Conservation (phyloP, 92 coral and sea anemone genomes). For the Porites divaricata region DNA sequence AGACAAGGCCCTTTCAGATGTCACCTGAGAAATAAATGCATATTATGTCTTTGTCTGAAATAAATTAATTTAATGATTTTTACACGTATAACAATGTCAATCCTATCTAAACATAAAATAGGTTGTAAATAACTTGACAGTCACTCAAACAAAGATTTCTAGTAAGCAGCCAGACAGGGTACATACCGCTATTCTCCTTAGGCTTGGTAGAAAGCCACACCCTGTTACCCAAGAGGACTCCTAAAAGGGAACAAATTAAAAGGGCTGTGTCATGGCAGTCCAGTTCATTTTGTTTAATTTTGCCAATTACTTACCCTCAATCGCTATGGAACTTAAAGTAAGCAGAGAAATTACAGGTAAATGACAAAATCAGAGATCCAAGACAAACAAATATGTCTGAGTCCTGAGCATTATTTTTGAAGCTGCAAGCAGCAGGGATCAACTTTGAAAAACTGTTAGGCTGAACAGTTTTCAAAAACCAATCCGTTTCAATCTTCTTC, state of each 20-base stretch:
- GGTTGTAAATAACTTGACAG: too few relatives aligned
- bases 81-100: neutral
- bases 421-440: too few relatives aligned
- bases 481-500: too few relatives aligned
- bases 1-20: conserved; percentile 95
- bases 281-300: neutral
- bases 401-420: too few relatives aligned
- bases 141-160: neutral
- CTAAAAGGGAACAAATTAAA: conserved; percentile 30
- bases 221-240: conserved; percentile 99
- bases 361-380: too few relatives aligned
- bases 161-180: neutral
- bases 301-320: too few relatives aligned
- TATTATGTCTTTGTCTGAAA: neutral
- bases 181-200: conserved; percentile 95
- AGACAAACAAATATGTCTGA: too few relatives aligned
- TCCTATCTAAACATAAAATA: neutral
- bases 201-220: conserved; percentile 92
- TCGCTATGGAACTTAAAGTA: too few relatives aligned
- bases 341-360: too few relatives aligned
- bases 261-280: neutral
- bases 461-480: too few relatives aligned
- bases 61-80: neutral
- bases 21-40: conserved; percentile 59
- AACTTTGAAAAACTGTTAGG: too few relatives aligned